Conservation (phyloP, 2,888 invertebrate genomes). For the Halocaridina rubra region DNA sequence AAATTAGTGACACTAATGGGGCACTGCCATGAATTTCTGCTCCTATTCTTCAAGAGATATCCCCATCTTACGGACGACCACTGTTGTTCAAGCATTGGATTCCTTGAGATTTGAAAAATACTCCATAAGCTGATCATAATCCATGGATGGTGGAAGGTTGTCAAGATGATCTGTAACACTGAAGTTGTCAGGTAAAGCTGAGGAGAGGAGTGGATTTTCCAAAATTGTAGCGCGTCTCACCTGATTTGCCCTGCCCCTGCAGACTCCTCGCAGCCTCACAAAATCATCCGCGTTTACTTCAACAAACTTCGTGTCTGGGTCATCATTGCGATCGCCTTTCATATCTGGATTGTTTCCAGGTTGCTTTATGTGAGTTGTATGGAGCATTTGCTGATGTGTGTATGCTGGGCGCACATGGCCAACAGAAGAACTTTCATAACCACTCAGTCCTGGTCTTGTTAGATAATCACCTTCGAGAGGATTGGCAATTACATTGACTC, state of each 20-base stretch:
- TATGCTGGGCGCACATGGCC: conserved; percentile 12
- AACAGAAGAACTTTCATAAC: neutral
- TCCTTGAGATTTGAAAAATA: conserved; percentile 98
- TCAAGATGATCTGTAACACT: conserved; percentile 50
- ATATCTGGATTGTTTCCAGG: neutral
- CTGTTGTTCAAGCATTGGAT: conserved; percentile 73
- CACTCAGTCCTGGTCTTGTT: neutral
- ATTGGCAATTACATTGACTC: conserved; percentile 59
- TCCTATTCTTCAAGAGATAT: too few species aligned
- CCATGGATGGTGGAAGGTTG: conserved; percentile 74
- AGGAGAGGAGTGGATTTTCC: conserved; percentile 88
- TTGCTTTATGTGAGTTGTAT: conserved; percentile 1
- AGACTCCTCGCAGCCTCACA: conserved; percentile 55
- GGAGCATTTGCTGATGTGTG: conserved; percentile 66
- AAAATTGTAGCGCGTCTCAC: conserved; percentile 87
- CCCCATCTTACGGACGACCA: too few species aligned
- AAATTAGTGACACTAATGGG: neutral
- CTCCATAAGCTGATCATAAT: conserved; percentile 97
- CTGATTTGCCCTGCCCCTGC: conserved; percentile 70
- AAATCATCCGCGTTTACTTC: conserved; percentile 60
- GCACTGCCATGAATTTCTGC: neutral
- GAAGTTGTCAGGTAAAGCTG: conserved; percentile 67
- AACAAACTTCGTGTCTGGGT: conserved; percentile 49
- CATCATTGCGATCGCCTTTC: neutral
- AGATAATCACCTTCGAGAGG: conserved; percentile 47